These are phyloP conservation scores for Geococcyx californianus DNA, from an alignment of 2,113 vertebrate species.

Conservation along the genomic window DNA sequence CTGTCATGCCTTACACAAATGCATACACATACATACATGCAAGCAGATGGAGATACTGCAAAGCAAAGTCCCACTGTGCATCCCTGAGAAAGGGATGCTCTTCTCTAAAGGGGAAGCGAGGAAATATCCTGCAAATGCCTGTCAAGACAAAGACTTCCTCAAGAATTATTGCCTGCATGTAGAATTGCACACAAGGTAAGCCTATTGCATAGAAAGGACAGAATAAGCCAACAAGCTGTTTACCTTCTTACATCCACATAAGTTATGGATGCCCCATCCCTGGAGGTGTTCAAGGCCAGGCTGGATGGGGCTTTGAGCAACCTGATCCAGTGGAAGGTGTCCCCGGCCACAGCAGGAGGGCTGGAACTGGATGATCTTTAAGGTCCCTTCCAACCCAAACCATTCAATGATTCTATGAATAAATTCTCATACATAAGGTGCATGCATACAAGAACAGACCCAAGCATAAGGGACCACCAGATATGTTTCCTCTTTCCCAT, in stretches of 20 bases:
- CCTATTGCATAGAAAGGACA: accelerated
- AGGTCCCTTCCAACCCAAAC: background rate
- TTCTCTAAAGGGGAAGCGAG: background rate
- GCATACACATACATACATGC: background rate
- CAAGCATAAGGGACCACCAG: background rate
- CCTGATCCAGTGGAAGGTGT: background rate
- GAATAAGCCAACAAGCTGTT: background rate
- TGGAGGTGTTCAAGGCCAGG: background rate
- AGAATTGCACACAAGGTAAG: background rate
- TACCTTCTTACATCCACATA: background rate
- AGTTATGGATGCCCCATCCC: background rate
- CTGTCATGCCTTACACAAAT: background rate
- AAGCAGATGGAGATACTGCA: background rate
- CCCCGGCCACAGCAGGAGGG: accelerated
- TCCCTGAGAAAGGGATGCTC: background rate
- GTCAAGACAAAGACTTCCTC: background rate
- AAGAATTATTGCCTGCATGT: background rate
- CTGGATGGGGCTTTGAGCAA: background rate
- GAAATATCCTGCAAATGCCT: background rate
- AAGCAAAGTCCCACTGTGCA: slow-evolving; percentile 1
- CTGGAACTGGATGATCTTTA: background rate
- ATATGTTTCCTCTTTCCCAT: background rate
- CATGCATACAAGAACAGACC: background rate
- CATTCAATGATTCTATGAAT: background rate
- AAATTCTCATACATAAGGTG: accelerated